A percentile compares a stretch with the other conserved stretches of the same genome.
phyloP scores from a whole-genome alignment of 1,140 invertebrate species.

The Sipha flava region DNA sequence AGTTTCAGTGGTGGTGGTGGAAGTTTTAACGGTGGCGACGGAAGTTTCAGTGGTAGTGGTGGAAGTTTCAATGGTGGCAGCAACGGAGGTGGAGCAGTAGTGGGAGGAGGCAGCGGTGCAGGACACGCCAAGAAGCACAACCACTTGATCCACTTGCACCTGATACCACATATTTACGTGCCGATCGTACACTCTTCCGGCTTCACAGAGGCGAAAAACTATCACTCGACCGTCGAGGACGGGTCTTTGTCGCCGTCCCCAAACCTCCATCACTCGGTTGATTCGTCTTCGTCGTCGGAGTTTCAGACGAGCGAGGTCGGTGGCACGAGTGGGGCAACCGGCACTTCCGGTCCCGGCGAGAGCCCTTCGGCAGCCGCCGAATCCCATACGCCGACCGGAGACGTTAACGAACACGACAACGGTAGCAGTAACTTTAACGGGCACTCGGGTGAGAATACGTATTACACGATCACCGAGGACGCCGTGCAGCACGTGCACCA shows the following conservation, averaged over 20 bases:
- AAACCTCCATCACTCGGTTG: not conserved
- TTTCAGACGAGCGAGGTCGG: not conserved
- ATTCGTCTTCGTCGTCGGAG: not conserved
- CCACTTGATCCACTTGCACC: constrained; percentile 33
- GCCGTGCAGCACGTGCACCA: not conserved
- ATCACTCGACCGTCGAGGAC: not conserved
- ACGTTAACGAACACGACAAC: no score
- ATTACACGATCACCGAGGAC: not conserved
- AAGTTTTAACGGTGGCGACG: not conserved
- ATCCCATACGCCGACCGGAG: no score
- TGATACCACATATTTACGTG: constrained; percentile 34
- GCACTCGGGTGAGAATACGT: not conserved
- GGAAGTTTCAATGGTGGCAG: not conserved
- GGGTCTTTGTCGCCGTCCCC: not conserved
- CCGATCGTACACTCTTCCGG: constrained; percentile 28
- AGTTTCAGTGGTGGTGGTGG: not conserved
- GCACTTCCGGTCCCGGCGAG: not conserved
- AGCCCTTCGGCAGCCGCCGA: not conserved
- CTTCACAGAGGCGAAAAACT: not conserved
- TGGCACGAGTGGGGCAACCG: not conserved
- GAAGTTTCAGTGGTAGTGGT: not conserved
- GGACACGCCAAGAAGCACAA: constrained; percentile 22
- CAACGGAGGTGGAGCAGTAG: not conserved
- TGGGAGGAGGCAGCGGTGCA: no score
- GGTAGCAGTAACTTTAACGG: constrained; percentile 9